Conservation (phyloP, 2,797 vertebrate genomes). For the Epinephelus malabaricus region DNA sequence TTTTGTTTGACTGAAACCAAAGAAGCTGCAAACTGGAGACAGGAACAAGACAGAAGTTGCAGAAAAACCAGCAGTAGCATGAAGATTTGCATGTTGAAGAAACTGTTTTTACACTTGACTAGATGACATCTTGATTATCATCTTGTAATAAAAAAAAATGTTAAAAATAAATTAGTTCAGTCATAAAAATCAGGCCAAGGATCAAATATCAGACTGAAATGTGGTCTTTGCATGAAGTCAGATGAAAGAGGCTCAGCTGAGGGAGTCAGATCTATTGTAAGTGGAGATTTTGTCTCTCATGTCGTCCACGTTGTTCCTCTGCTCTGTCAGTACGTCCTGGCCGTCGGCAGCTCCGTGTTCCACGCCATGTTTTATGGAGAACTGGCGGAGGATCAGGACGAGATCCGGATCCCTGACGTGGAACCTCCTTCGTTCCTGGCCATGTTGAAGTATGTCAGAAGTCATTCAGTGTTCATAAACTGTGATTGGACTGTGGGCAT, state of each 20-base stretch:
- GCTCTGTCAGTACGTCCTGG: conserved; percentile 92
- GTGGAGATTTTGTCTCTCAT: neutral
- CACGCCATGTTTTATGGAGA: conserved; percentile 99
- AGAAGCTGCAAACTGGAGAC: neutral
- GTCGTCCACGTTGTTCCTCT: neutral
- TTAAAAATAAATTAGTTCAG: neutral
- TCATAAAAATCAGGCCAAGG: too few relatives aligned
- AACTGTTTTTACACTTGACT: neutral
- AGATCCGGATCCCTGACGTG: conserved; percentile 98
- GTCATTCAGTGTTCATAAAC: neutral
- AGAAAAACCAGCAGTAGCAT: neutral
- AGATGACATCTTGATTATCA: neutral
- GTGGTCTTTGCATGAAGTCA: neutral
- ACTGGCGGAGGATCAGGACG: conserved; percentile 97
- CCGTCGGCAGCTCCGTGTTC: conserved; percentile 98
- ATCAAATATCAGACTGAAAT: too few relatives aligned
- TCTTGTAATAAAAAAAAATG: neutral
- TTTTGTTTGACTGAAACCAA: neutral
- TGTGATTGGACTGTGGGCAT: neutral
- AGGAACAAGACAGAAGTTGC: neutral
- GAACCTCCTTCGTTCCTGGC: conserved; percentile 97
- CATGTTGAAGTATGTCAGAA: conserved; percentile 92
- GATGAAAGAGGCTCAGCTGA: too few relatives aligned
- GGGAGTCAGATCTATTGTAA: neutral
- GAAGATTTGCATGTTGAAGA: neutral